Base-by-base conservation (phyloP, 2,113 vertebrate genomes). In the Pao palembangensis region DNA sequence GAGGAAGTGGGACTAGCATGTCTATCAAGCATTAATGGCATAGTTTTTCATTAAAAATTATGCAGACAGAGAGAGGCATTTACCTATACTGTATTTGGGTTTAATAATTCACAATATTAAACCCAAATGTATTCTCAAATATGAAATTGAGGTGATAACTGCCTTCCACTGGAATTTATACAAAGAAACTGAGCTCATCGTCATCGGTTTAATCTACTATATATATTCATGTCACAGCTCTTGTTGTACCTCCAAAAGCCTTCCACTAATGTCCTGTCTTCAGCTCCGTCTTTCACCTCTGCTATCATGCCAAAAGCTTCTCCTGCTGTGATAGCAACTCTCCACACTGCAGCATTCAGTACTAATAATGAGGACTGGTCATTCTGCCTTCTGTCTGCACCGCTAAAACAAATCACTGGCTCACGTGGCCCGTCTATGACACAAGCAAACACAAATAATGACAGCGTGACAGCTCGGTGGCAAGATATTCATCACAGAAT, bases 381-480 rank as follows among this genome's bases (percentile, higher is more conserved):
- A 71, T 77, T 75, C 58, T 72, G 58, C 72, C 67, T 64, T 76
- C 65, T 75, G 72, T 71, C 85, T 70, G 71, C 78, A 78, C 47
- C 52, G 59, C 66, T 73, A 52, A 42, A 62, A 84, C 72, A 85
- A 83, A 85, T 81, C 85, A 79, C 57, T 71, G n/a, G 25, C 64
- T 75, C 43, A 34, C 64, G 67, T 60, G 62, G 69, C 59, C 51
- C 6, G 31, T 59, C 79, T 64, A 76, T 81, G 78, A 74, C 75
- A 67, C 69, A 80, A 74, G 79, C 71, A 70, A 71, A 81, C 70
- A 80, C 79, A 82, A 80, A 84, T 67, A 81, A 70, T 63, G 79
- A 76, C 17, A 17, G 41, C 56, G 55, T 70, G 75, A 76, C 79
- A 79, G 72, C 71, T 70, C 65, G 25, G 56, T 74, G 71, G 79